These are phyloP conservation scores for Pimpla rufipes DNA, from an alignment of 2,888 invertebrate species.

Conservation along the genomic window DNA sequence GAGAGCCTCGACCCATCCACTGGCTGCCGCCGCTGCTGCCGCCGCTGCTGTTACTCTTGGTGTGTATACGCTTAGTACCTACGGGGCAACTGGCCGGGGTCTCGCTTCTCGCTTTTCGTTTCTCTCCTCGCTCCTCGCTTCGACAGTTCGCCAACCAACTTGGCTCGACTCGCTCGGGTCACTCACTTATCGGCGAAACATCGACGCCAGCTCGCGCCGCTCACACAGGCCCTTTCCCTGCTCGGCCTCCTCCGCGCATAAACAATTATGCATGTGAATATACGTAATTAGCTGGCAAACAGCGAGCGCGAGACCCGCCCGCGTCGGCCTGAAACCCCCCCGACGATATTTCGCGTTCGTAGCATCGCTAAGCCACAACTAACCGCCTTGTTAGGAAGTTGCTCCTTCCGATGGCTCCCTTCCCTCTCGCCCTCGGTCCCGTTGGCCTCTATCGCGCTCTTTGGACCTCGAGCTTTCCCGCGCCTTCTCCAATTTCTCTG, in stretches of 20 bases:
- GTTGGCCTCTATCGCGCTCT: slow-evolving; percentile 66
- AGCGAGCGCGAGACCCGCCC: not conserved
- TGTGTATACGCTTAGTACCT: slow-evolving; percentile 11
- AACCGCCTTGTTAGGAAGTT: slow-evolving; percentile 85
- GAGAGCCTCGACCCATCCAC: not conserved
- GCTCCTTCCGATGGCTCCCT: slow-evolving; percentile 75
- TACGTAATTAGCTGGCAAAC: slow-evolving; percentile 58
- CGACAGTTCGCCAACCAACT: slow-evolving; percentile 24
- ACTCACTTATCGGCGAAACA: slow-evolving; percentile 67
- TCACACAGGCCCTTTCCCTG: slow-evolving; percentile 14
- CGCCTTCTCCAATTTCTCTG: slow-evolving; percentile 72
- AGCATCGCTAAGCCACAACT: slow-evolving; percentile 83
- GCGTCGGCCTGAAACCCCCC: slow-evolving; percentile 58
- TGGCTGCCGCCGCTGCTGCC: no score
- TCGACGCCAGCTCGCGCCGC: slow-evolving; percentile 47
- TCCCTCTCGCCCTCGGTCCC: slow-evolving; percentile 58
- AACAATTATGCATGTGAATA: slow-evolving; percentile 26
- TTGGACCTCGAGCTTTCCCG: slow-evolving; percentile 63
- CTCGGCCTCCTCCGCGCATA: not conserved
- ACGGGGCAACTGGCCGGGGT: slow-evolving; percentile 14
- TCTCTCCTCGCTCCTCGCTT: slow-evolving; percentile 22
- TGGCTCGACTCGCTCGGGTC: slow-evolving; percentile 32
- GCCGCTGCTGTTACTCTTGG: not conserved
- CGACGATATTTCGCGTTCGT: slow-evolving; percentile 82
- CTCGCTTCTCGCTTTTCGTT: slow-evolving; percentile 13